Conservation (phyloP, 2,797 vertebrate species). For the Moxostoma hubbsi region DNA sequence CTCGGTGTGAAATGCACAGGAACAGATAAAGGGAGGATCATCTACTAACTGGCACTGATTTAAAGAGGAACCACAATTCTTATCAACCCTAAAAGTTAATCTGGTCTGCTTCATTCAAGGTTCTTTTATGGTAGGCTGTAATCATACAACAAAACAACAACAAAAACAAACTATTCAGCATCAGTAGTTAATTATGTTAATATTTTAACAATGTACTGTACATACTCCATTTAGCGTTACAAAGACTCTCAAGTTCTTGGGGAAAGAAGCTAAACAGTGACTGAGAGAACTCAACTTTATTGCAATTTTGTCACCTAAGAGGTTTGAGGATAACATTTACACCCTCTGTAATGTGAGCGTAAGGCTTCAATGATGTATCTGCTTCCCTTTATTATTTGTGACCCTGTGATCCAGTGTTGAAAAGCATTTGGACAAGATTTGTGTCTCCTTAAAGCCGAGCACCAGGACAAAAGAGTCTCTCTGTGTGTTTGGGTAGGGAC, state of each 20-base stretch:
- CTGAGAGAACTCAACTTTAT: slow-evolving; percentile 34
- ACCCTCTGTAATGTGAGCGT: slow-evolving; percentile 1
- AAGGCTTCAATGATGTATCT: slow-evolving; percentile 46
- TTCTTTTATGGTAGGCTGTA: slow-evolving; percentile 8
- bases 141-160: slow-evolving; percentile 28
- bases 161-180: slow-evolving; percentile 32
- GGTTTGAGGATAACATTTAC: slow-evolving; percentile 7
- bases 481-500: slow-evolving; percentile 29
- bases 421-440: slow-evolving; percentile 76
- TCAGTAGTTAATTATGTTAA: slow-evolving; percentile 36
- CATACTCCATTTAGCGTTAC: neutral
- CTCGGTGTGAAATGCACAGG: slow-evolving; percentile 3
- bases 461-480: slow-evolving; percentile 43
- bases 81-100: neutral
- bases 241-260: slow-evolving; percentile 13
- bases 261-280: slow-evolving; percentile 21
- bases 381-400: slow-evolving; percentile 53
- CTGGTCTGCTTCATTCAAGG: slow-evolving; percentile 4
- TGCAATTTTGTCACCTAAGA: slow-evolving; percentile 31
- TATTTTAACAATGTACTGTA: slow-evolving; percentile 24
- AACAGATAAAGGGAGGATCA: neutral
- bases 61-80: neutral
- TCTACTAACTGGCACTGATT: slow-evolving; percentile 5
- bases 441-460: slow-evolving; percentile 57
- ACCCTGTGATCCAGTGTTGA: slow-evolving; percentile 56